A percentile compares a stretch with the other conserved stretches of the same genome.
phyloP scores from a whole-genome alignment of 2,797 vertebrate species.

The Cheirogaleus major region DNA sequence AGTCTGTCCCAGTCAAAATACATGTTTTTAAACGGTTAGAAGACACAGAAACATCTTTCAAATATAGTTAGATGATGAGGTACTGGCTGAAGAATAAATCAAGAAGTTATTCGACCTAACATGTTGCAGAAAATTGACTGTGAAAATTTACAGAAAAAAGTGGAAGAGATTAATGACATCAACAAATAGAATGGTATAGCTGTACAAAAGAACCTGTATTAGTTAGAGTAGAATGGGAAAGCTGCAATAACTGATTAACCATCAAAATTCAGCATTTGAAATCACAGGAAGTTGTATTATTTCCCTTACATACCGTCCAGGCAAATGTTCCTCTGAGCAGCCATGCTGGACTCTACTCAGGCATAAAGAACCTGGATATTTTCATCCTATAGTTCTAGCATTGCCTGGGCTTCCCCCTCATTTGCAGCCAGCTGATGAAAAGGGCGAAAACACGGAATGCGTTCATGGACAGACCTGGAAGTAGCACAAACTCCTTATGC shows the following conservation, averaged over 20 bases:
- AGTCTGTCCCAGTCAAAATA: neutral
- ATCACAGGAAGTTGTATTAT: neutral
- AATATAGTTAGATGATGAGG: neutral
- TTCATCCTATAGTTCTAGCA: neutral
- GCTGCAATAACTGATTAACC: neutral
- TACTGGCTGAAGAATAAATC: neutral
- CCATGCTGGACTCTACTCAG: rapidly evolving
- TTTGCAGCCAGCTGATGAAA: neutral
- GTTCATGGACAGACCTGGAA: too few species aligned
- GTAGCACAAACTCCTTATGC: neutral
- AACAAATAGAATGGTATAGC: neutral
- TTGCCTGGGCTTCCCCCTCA: too few species aligned
- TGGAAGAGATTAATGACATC: neutral
- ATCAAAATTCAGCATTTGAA: neutral
- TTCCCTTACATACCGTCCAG: rapidly evolving
- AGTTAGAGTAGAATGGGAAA: neutral
- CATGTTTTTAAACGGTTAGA: neutral
- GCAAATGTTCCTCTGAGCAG: neutral
- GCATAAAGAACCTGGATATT: too few species aligned
- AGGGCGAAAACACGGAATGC: rapidly evolving
- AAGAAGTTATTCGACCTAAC: neutral
- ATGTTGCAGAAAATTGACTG: neutral
- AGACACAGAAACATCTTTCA: neutral
- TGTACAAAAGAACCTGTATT: neutral
- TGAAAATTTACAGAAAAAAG: neutral